Evolutionary conservation across 2,113 vertebrate species (phyloP), one percentile per base, ranked within the genome.

Genomic region (Tychaedon coryphoeus): DNA sequence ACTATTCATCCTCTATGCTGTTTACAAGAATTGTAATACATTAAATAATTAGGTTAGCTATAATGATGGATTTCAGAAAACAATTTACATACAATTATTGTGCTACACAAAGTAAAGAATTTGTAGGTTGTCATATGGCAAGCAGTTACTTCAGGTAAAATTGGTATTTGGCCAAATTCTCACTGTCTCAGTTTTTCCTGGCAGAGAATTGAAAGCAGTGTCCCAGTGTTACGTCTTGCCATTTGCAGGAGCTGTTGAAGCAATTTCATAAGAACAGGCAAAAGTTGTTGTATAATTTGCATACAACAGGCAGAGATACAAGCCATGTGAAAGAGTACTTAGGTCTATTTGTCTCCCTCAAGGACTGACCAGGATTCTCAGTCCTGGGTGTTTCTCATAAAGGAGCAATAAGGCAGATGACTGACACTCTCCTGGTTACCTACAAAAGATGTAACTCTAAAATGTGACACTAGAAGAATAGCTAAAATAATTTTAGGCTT

Each of bases 21-120:
- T 86, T 94, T 75, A 62, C 29, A 57, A 36, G 33, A 36, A 50
- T 72, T 7, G 25, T 73, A 95, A 78, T 75, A 31, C 26, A 73
- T 87, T 72, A 76, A 80, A 71, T 86, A 67, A 80, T 90, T 69
- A 72, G 29, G 28, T 50, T 50, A 50, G 47, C 74, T 81, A 43
- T 72, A 81, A 74, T 93, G 51, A 88, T 86, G 31, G 26, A 86
- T 91, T 97, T 95, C 66, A 50, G 11, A 95, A 90, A 67, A 72
- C 8, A 65, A 92, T 97, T 97, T 95, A 45, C 91, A 79, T 94
- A 51, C 31, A 66, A 5, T 96, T 96, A 78, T 18, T 76, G 16
- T 69, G 72, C 93, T 96, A 79, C 61, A 40, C 57, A 64, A 90
- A 61, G n/a, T 86, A 94, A 95, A 93, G 88, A 93, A 90, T 23